Evolutionary conservation across 2,888 invertebrate species (phyloP).

Genomic region (Caenorhabditis auriculariae): DNA sequence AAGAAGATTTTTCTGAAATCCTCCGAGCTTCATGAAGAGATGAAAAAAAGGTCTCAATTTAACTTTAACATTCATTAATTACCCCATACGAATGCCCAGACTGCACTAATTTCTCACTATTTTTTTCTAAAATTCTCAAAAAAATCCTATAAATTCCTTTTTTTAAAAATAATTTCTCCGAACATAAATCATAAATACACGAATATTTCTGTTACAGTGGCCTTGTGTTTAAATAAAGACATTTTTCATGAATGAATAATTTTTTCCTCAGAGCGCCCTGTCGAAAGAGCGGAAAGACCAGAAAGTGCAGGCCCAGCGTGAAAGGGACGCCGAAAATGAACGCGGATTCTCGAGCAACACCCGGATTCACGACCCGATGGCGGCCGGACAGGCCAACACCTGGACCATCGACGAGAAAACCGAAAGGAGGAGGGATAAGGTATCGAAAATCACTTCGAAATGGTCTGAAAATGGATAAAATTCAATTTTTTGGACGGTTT

Average conservation of each 20-base stretch:
- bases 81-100: no score
- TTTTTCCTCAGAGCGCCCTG: conserved; percentile 74
- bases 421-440: conserved; percentile 14
- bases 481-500: not conserved
- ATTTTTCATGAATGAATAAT: not conserved
- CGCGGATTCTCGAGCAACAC: conserved; percentile 28
- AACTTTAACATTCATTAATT: no score
- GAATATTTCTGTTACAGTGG: no score
- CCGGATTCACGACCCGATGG: conserved; percentile 57
- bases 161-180: no score
- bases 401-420: conserved; percentile 45
- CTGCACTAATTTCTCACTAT: no score
- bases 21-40: no score
- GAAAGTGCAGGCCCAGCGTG: conserved; percentile 80
- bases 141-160: no score
- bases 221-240: not conserved
- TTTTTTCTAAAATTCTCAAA: no score
- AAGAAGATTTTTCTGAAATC: no score
- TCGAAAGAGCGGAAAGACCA: conserved; percentile 94
- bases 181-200: no score
- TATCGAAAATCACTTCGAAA: no score
- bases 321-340: conserved; percentile 46
- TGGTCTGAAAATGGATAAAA: not conserved
- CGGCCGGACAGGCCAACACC: conserved; percentile 19
- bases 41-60: no score